Base-by-base conservation (phyloP, 2,888 invertebrate species). In the Brachynemurus nebulosus region DNA sequence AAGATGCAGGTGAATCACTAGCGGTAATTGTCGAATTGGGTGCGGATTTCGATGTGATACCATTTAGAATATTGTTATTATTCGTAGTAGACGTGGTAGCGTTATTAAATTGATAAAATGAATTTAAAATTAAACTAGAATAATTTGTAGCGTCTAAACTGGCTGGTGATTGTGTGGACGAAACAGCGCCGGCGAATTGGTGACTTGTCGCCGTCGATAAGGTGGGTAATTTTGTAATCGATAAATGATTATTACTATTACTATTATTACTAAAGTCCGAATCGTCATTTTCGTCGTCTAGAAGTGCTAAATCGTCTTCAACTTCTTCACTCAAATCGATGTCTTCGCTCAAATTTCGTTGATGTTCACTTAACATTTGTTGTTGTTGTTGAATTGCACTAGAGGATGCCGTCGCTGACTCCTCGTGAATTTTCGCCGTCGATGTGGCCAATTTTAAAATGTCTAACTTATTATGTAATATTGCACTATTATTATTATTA, bases 231-330 rank as follows among this genome's bases (percentile, higher is more conserved):
- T n/a, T n/a, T n/a, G n/a, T n/a, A n/a, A n/a, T n/a, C n/a, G n/a
- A n/a, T n/a, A n/a, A n/a, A n/a, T n/a, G n/a, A n/a, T n/a, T n/a
- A n/a, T 46, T 23, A 30, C 47, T 39, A 23, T 36, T 35, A 42
- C 45, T 42, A 27, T 45, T 45, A 35, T 42, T 42, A 38, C 80
- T 71, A 49, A 80, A 71, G 45, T 76, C 76, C 50, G 54, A 58
- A 8, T 60, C 53, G 11, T 57, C 58, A 35, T 84, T 84, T 58
- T 84, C 84, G 55, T 78, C 80, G 48, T 85, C 85, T 47, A 85
- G 62, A 46, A 86, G 67, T 1, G 79, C 79, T 47, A 84, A 62
- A 57, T 85, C 83, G 64, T 83, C 82, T 57, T 80, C 80, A 19
- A 76, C 76, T 64, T 79, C 80, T 56, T 80, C 80, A 1, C 78